A percentile compares a stretch with the other conserved stretches of the same genome.
These are phyloP conservation scores for Eidolon dupreanum DNA, from an alignment of 2,797 vertebrate species.

Conservation along the genomic window DNA sequence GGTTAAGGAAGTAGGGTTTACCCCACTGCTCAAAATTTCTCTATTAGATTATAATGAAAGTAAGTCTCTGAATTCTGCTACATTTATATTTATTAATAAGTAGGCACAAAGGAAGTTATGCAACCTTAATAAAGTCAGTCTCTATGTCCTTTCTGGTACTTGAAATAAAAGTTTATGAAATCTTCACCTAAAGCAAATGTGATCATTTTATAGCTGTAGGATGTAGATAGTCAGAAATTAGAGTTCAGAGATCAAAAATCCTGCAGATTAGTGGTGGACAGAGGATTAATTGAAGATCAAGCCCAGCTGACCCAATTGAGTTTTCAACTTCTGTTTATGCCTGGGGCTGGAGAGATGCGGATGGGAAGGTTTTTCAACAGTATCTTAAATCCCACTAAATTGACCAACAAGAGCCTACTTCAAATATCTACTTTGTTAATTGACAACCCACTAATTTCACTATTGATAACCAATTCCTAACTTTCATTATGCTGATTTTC, in stretches of 20 bases:
- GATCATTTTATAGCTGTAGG: not conserved
- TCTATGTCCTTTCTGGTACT: not conserved
- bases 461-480: not conserved
- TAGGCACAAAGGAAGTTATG: not conserved
- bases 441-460: not conserved
- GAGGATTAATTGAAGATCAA: not conserved
- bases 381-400: not conserved
- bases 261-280: not conserved
- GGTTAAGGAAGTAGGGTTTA: not conserved
- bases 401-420: not conserved
- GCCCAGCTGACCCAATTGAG: not conserved
- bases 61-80: not conserved
- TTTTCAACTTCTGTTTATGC: not conserved
- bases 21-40: not conserved
- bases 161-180: not conserved
- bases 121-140: not conserved
- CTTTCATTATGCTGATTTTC: not conserved
- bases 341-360: rapidly evolving
- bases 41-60: not conserved
- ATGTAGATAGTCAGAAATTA: not conserved
- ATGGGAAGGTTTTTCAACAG: not conserved
- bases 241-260: not conserved
- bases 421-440: not conserved
- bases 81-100: not conserved
- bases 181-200: not conserved